Evolutionary conservation across 1,140 invertebrate species (phyloP).

Genomic region (Idris sp.): DNA sequence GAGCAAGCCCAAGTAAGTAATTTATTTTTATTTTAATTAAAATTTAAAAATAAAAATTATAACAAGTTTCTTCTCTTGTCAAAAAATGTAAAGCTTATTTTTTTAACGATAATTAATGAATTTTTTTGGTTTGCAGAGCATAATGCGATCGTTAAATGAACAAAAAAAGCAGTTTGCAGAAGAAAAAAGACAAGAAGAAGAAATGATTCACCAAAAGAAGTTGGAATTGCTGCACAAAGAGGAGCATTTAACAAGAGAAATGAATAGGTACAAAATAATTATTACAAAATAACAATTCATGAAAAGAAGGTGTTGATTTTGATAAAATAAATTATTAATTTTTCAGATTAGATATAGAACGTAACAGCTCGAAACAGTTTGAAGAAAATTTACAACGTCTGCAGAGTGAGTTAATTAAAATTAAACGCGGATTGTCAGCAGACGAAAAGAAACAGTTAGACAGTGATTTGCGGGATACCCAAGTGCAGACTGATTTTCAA

Average conservation of each 20-base stretch:
- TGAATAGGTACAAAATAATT: slow-evolving; percentile 25
- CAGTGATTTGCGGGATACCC: slow-evolving; percentile 45
- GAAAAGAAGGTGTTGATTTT: too few relatives aligned
- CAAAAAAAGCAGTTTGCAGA: slow-evolving; percentile 69
- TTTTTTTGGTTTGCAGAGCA: slow-evolving; percentile 59
- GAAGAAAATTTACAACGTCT: slow-evolving; percentile 71
- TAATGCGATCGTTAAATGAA: slow-evolving; percentile 64
- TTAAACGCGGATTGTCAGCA: slow-evolving; percentile 61
- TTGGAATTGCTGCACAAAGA: slow-evolving; percentile 70
- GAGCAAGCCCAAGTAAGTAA: slow-evolving; percentile 70
- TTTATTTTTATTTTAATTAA: slow-evolving; percentile 1
- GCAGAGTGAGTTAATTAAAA: slow-evolving; percentile 69
- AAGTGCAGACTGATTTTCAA: slow-evolving; percentile 71
- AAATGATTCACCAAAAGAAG: slow-evolving; percentile 67
- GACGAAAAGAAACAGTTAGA: slow-evolving; percentile 29
- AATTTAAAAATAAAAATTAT: too few relatives aligned
- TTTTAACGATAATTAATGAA: too few relatives aligned
- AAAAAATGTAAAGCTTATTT: too few relatives aligned
- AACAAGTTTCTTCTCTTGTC: too few relatives aligned
- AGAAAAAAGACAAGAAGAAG: slow-evolving; percentile 61
- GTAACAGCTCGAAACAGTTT: slow-evolving; percentile 65
- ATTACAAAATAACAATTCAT: too few relatives aligned
- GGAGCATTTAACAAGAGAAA: slow-evolving; percentile 69
- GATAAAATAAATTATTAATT: too few relatives aligned
- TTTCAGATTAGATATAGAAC: slow-evolving; percentile 71